phyloP scores from a whole-genome alignment of 1,140 invertebrate genomes.

The Littorina saxatilis region DNA sequence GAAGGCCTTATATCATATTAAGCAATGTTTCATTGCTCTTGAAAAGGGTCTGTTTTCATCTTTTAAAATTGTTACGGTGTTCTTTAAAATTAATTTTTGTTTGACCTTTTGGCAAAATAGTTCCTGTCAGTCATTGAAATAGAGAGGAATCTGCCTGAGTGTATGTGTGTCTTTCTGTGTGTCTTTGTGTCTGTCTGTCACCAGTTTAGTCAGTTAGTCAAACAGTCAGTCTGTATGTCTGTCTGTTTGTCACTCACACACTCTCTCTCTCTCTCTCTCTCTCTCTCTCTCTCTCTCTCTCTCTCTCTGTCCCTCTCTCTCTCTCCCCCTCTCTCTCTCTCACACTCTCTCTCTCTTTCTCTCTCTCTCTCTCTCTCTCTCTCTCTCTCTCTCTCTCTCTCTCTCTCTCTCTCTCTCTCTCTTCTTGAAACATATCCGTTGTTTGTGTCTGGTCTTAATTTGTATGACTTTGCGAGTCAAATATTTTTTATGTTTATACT shows the following conservation, averaged over 20 bases:
- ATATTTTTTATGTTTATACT: too few relatives aligned
- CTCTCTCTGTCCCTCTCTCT: slow-evolving; percentile 6
- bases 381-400: not conserved
- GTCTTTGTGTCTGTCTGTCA: slow-evolving; percentile 5
- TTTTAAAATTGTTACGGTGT: too few relatives aligned
- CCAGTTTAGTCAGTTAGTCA: too few relatives aligned
- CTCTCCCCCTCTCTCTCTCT: slow-evolving; percentile 9
- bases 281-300: slow-evolving; percentile 24
- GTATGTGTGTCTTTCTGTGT: not conserved
- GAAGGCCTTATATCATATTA: too few relatives aligned
- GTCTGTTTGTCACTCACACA: not conserved
- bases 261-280: slow-evolving; percentile 13
- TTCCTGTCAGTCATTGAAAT: too few relatives aligned
- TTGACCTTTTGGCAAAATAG: too few relatives aligned
- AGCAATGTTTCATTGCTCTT: too few relatives aligned
- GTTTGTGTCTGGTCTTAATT: not conserved
- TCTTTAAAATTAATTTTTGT: too few relatives aligned
- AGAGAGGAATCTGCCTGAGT: not conserved
- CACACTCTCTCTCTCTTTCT: not conserved
- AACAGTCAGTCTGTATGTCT: slow-evolving; percentile 17
- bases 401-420: slow-evolving; percentile 1
- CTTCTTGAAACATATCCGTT: not conserved
- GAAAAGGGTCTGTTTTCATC: too few relatives aligned
- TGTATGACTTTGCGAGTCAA: too few relatives aligned
- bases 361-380: too few relatives aligned